Conservation (phyloP, 2,888 invertebrate species). For the Orthonychiurus folsomi region DNA sequence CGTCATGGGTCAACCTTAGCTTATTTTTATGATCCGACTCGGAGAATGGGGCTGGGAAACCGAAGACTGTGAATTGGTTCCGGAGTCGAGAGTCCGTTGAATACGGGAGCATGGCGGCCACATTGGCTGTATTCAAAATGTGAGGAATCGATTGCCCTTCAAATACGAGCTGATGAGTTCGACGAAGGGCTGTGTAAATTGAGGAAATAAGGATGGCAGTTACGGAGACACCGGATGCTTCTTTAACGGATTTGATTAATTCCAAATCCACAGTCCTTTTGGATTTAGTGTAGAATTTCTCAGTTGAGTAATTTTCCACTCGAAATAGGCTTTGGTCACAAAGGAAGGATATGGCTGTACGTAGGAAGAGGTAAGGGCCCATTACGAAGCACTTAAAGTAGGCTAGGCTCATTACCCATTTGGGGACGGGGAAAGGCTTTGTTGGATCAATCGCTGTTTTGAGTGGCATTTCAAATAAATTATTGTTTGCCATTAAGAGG, state of each 20-base stretch:
- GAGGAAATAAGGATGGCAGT: slow-evolving; percentile 29
- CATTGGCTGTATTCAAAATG: slow-evolving; percentile 23
- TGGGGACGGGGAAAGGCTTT: slow-evolving; percentile 25
- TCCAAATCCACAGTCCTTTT: slow-evolving; percentile 19
- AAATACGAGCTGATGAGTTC: slow-evolving; percentile 21
- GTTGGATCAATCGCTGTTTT: slow-evolving; percentile 30
- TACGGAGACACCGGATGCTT: slow-evolving; percentile 23
- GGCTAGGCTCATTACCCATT: too few species aligned
- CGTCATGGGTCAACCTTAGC: slow-evolving; percentile 21
- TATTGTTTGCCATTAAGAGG: slow-evolving; percentile 27
- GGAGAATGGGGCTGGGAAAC: slow-evolving; percentile 21
- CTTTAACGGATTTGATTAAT: slow-evolving; percentile 22
- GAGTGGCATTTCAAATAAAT: slow-evolving; percentile 28
- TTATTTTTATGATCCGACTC: slow-evolving; percentile 18
- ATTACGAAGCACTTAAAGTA: slow-evolving; percentile 29
- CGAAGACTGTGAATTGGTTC: slow-evolving; percentile 34
- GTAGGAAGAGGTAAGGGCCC: slow-evolving; percentile 29
- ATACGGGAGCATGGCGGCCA: slow-evolving; percentile 35
- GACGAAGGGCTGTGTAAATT: slow-evolving; percentile 26
- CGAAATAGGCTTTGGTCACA: slow-evolving; percentile 19
- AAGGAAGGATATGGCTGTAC: slow-evolving; percentile 22
- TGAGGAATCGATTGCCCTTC: slow-evolving; percentile 22
- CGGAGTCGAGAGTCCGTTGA: slow-evolving; percentile 19
- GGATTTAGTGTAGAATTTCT: slow-evolving; percentile 26
- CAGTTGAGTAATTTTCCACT: slow-evolving; percentile 19